Evolutionary conservation across 2,888 invertebrate genomes (phyloP).

Genomic region (Poecilus cupreus): DNA sequence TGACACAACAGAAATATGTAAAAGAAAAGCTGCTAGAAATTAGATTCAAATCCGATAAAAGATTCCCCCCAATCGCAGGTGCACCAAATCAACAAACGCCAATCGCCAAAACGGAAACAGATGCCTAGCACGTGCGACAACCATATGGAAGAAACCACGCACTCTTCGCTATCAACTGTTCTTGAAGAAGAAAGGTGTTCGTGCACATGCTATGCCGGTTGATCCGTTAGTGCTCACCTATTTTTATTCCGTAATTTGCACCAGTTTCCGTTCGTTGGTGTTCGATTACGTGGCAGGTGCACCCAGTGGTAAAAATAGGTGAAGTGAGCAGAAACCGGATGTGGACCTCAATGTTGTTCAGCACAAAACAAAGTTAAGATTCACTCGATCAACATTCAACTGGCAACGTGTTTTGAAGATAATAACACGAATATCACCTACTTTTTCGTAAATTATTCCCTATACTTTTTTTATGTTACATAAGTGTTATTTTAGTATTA

Average conservation of each 20-base stretch:
- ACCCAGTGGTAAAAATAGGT: conserved; percentile 11
- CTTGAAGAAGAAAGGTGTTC: conserved; percentile 34
- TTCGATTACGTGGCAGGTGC: conserved; percentile 45
- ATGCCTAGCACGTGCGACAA: not conserved
- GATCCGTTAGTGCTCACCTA: conserved; percentile 44
- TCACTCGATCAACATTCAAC: too few relatives aligned
- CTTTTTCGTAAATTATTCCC: too few relatives aligned
- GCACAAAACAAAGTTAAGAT: too few relatives aligned
- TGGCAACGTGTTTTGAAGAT: too few relatives aligned
- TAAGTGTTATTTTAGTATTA: too few relatives aligned
- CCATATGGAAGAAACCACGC: not conserved
- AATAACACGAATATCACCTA: too few relatives aligned
- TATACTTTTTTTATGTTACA: too few relatives aligned
- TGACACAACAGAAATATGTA: too few relatives aligned
- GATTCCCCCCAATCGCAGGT: not conserved
- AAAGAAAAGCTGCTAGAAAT: too few relatives aligned
- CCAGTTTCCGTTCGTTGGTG: conserved; percentile 48
- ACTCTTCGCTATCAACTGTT: not conserved
- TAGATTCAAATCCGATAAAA: not conserved
- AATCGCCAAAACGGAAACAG: not conserved
- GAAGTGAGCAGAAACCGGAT: conserved; percentile 20
- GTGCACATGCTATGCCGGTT: conserved; percentile 11
- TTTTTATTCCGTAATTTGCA: conserved; percentile 45
- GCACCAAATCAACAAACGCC: not conserved
- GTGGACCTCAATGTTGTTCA: not conserved